These are phyloP conservation scores for Psittacara wagleri DNA, from an alignment of 2,113 vertebrate genomes.

Conservation along the genomic window DNA sequence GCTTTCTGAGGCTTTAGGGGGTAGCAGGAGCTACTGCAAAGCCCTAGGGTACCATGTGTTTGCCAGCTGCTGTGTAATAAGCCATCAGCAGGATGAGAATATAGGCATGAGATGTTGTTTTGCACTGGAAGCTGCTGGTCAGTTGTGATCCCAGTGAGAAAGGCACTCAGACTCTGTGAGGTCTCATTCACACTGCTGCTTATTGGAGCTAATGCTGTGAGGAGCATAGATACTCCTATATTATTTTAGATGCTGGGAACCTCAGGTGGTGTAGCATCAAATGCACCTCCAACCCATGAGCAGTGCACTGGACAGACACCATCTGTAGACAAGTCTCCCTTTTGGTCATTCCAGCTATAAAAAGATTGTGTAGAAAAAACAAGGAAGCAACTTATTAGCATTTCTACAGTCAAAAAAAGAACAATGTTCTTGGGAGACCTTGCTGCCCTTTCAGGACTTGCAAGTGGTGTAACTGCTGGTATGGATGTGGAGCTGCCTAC, in stretches of 20 bases:
- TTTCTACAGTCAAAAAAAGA: neutral
- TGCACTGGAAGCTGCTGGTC: neutral
- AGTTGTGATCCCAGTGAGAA: neutral
- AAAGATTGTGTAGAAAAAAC: neutral
- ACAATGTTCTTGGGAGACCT: neutral
- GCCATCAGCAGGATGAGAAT: neutral
- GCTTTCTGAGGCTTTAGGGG: neutral
- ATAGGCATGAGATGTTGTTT: neutral
- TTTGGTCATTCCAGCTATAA: neutral
- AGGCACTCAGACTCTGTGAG: rapidly evolving
- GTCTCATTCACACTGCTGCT: neutral
- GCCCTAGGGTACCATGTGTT: neutral
- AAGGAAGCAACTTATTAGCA: rapidly evolving
- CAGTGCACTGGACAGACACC: neutral
- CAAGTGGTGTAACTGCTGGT: neutral
- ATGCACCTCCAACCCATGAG: neutral
- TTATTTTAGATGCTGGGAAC: neutral
- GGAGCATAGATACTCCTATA: neutral
- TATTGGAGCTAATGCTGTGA: neutral
- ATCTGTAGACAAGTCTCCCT: neutral
- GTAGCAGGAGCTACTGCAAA: neutral
- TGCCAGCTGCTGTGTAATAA: neutral
- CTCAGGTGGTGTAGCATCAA: neutral
- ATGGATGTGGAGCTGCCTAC: neutral
- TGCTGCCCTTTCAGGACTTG: neutral